Evolutionary conservation across 2,113 vertebrate genomes (phyloP).

Genomic region (Rhadina sibilatrix): DNA sequence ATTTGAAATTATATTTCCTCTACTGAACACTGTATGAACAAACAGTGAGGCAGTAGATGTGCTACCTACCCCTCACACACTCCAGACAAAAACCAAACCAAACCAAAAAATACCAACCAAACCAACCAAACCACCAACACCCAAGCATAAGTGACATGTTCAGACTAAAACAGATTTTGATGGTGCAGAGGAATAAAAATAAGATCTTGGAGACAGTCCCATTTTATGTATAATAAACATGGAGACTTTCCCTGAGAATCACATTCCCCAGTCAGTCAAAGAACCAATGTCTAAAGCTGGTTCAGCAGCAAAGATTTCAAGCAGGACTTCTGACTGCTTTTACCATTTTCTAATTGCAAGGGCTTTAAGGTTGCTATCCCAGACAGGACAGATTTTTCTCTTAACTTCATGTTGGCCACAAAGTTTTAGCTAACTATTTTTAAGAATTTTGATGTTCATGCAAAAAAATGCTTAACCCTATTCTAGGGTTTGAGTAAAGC

Average conservation of each 20-base stretch:
- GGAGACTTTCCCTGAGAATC: not conserved
- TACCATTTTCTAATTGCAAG: not conserved
- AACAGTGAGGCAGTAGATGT: not conserved
- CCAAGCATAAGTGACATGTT: not conserved
- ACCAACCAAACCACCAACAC: not conserved
- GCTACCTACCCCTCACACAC: fast-evolving
- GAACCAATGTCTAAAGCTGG: not conserved
- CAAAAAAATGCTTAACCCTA: not conserved
- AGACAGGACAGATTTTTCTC: not conserved
- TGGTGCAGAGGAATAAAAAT: not conserved
- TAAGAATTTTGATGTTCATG: not conserved
- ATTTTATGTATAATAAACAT: not conserved
- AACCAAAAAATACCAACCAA: fast-evolving
- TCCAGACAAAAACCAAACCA: not conserved
- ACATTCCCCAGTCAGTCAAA: not conserved
- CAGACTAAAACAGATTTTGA: not conserved
- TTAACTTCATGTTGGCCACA: not conserved
- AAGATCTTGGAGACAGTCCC: not conserved
- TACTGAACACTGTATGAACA: not conserved
- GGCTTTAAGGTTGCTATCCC: not conserved
- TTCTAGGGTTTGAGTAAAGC: not conserved
- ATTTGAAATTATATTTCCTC: conserved; percentile 14
- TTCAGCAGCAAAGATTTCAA: not conserved
- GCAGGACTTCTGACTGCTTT: not conserved
- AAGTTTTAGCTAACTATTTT: not conserved